phyloP scores from a whole-genome alignment of 2,888 invertebrate genomes.

The Drosophila macrothrix region DNA sequence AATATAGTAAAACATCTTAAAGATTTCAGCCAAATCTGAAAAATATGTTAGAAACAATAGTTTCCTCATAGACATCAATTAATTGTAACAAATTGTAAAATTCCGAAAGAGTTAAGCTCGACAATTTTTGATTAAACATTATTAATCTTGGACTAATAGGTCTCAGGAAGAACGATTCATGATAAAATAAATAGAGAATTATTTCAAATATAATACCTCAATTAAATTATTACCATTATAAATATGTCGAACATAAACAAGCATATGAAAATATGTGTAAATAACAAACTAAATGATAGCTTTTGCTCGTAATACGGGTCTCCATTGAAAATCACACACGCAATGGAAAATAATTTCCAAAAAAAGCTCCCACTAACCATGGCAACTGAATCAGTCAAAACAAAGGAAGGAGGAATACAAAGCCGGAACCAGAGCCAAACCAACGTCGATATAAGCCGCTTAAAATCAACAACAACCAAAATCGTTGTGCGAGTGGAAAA shows the following conservation, averaged over 20 bases:
- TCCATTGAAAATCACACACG: constrained; percentile 2
- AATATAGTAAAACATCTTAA: not conserved
- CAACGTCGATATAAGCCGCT: constrained; percentile 66
- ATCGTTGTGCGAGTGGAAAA: constrained; percentile 18
- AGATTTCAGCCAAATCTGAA: not conserved
- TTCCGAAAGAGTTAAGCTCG: not conserved
- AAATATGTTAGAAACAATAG: not conserved
- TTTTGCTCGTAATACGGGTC: not conserved
- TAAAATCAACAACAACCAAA: constrained; percentile 62
- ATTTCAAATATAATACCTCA: not conserved
- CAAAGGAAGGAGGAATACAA: not conserved
- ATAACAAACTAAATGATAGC: not conserved
- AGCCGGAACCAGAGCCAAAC: constrained; percentile 11
- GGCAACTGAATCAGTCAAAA: constrained; percentile 45
- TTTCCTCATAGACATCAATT: not conserved
- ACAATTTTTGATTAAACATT: not conserved
- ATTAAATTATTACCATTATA: not conserved
- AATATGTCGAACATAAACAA: constrained; percentile 1
- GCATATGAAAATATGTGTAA: not conserved
- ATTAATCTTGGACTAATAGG: not conserved
- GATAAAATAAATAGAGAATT: not conserved
- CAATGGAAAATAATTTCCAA: constrained; percentile 53
- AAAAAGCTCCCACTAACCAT: constrained; percentile 44
- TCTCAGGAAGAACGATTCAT: not conserved
- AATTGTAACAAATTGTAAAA: not conserved